Evolutionary conservation across 2,888 invertebrate species (phyloP).

Genomic region (Dioctria rufipes): DNA sequence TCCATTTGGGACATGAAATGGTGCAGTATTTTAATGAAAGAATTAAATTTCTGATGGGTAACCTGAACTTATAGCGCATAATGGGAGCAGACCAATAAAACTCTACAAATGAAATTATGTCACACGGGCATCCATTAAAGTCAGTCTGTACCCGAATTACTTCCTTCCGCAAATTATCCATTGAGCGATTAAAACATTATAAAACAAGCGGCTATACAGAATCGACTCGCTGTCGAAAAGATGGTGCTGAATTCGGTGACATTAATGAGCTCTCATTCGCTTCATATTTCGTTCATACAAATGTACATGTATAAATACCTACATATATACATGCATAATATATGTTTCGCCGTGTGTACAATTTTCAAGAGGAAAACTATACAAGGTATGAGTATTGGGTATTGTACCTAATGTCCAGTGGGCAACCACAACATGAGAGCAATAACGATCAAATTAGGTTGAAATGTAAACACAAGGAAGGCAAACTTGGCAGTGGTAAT

Average conservation of each 20-base stretch:
- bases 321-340: too few relatives aligned
- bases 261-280: constrained; percentile 41
- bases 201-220: constrained; percentile 31
- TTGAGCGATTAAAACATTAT: constrained; percentile 50
- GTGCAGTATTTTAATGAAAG: not conserved
- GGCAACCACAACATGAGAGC: constrained; percentile 48
- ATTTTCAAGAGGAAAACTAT: not conserved
- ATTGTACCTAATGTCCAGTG: constrained; percentile 36
- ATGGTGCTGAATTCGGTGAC: constrained; percentile 13
- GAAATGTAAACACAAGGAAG: constrained; percentile 44
- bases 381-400: not conserved
- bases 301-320: too few relatives aligned
- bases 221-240: constrained; percentile 26
- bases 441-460: constrained; percentile 49
- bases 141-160: constrained; percentile 34
- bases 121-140: constrained; percentile 44
- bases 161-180: constrained; percentile 49
- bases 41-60: not conserved
- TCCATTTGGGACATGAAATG: too few relatives aligned
- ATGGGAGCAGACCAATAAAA: constrained; percentile 37
- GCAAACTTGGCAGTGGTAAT: constrained; percentile 33
- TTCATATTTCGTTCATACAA: not conserved
- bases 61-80: not conserved
- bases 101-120: constrained; percentile 48
- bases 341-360: not conserved